phyloP scores from a whole-genome alignment of 2,888 invertebrate species.

The Epinotia brunnichana region DNA sequence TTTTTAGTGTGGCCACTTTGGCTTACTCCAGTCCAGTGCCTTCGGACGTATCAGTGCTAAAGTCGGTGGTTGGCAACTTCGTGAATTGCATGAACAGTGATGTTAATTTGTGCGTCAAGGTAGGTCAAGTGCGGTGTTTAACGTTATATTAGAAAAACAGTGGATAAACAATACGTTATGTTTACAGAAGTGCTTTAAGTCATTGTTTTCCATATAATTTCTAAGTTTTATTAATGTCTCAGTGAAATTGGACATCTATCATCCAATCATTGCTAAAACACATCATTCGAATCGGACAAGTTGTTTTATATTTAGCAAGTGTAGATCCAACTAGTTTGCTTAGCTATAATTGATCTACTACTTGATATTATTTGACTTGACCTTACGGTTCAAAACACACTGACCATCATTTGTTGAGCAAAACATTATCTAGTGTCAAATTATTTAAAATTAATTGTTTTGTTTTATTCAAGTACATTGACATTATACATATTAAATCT shows the following conservation, averaged over 20 bases:
- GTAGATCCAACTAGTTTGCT: neutral
- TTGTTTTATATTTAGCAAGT: neutral
- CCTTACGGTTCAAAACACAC: neutral
- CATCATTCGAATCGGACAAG: neutral
- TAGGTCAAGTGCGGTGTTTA: conserved; percentile 59
- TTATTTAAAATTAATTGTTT: neutral
- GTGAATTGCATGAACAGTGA: conserved; percentile 77
- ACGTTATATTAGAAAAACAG: neutral
- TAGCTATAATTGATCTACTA: neutral
- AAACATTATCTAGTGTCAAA: neutral
- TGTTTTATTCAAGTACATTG: neutral
- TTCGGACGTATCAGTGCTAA: conserved; percentile 68
- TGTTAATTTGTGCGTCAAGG: conserved; percentile 75
- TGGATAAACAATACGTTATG: neutral
- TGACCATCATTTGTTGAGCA: neutral
- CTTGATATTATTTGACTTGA: neutral
- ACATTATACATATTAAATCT: too few species aligned
- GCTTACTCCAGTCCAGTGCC: conserved; percentile 65
- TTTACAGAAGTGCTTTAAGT: neutral
- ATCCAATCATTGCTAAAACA: neutral
- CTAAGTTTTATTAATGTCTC: too few species aligned
- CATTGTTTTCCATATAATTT: too few species aligned
- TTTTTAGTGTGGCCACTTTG: conserved; percentile 66
- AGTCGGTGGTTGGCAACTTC: conserved; percentile 65
- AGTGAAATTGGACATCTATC: too few species aligned